Evolutionary conservation across 2,888 invertebrate species (phyloP), one percentile per base, ranked within the genome.

Genomic region (Caenorhabditis plicata): DNA sequence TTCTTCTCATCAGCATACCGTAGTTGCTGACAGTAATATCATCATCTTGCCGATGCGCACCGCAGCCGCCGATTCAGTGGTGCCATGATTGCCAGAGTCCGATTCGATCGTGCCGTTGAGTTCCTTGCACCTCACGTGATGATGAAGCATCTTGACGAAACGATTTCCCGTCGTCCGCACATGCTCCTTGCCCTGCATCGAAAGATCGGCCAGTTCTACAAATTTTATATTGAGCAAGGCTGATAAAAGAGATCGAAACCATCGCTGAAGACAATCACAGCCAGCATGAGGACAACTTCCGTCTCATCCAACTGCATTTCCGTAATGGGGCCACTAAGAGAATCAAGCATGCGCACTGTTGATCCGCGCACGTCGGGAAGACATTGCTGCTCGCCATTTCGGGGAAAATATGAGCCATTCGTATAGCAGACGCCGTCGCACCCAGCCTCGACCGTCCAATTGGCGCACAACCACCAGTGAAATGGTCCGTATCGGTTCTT

Each of bases 351-450:
- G 20, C 71, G 44, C 13, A 56, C 60, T 19, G 65, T 53, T 13
- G 58, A 49, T 8, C 58, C 53, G 23, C 70, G 68, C 13, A 69
- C 68, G 56, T 72, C 72, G 22, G 72, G 68, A 0, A 72, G 26
- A 23, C 72, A 72, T 39, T 72, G 72, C 3, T 42, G 43, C 3
- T 54, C 39, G 2, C 51, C 43, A 11, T 63, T 54, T 1, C 65
- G 35, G 3, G 76, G 77, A 32, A 75, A 77, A 46, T 77, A 77
- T 36, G 75, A 64, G 25, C 75, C 76, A 51, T 77, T 77, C 5
- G 71, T 68, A 48, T 76, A 77, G 43, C 75, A 75, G 20, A 76
- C 72, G 4, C 77, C 77, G 7, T 74, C 66, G 42, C 69, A 71
- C n/a, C 58, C 57, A 5, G 64, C 61, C 15, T 52, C 52, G 1